A percentile compares a stretch with the other conserved stretches of the same genome.
Conservation (phyloP, 2,888 invertebrate species). For the Drosophila gaucha region DNA sequence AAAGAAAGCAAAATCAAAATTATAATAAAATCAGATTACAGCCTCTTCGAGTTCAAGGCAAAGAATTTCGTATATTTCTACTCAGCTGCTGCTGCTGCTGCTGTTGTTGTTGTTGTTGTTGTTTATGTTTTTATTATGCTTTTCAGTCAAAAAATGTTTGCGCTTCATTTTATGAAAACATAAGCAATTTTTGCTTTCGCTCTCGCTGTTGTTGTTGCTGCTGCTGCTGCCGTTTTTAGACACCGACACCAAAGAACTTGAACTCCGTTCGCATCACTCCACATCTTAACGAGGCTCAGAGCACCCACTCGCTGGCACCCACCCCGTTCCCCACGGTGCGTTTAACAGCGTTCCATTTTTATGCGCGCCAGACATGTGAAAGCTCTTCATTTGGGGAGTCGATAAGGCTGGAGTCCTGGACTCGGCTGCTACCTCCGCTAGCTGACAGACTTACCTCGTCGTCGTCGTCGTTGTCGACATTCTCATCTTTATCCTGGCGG, state of each 20-base stretch:
- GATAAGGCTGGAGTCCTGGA: constrained; percentile 42
- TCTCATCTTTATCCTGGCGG: constrained; percentile 58
- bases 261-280: constrained; percentile 23
- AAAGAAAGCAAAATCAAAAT: constrained; percentile 82
- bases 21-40: constrained; percentile 81
- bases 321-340: constrained; percentile 71
- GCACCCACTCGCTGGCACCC: not conserved
- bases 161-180: constrained; percentile 79
- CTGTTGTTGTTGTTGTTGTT: constrained; percentile 37
- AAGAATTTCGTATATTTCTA: constrained; percentile 28
- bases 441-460: constrained; percentile 73
- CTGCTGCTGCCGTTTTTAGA: constrained; percentile 56
- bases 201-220: constrained; percentile 46
- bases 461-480: constrained; percentile 10
- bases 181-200: constrained; percentile 69
- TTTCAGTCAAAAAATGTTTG: constrained; percentile 80
- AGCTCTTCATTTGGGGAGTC: constrained; percentile 73
- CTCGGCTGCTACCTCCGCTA: not conserved
- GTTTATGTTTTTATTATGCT: constrained; percentile 70
- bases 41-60: constrained; percentile 56
- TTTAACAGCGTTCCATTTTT: constrained; percentile 79
- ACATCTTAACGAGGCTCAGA: constrained; percentile 15
- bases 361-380: constrained; percentile 78
- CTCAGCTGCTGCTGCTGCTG: constrained; percentile 16
- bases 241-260: constrained; percentile 73